Evolutionary conservation across 2,797 vertebrate species (phyloP).

Genomic region (Tadarida brasiliensis): DNA sequence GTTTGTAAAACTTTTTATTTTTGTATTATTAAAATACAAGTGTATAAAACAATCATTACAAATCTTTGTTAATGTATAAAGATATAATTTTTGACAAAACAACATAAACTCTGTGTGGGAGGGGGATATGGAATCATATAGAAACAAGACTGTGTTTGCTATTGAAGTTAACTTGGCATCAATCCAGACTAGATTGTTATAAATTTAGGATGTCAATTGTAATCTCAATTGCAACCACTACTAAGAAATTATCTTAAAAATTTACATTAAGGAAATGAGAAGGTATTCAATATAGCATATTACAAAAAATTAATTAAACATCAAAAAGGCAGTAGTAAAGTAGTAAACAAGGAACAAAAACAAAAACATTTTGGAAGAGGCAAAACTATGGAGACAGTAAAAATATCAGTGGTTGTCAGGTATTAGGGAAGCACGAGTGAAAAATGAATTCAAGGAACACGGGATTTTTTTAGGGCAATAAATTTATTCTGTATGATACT

Average conservation of each 20-base stretch:
- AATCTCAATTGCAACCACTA: not conserved
- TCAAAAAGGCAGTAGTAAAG: not conserved
- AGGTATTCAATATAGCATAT: not conserved
- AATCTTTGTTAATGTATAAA: not conserved
- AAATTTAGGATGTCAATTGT: not conserved
- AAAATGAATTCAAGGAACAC: too few species aligned
- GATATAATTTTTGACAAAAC: not conserved
- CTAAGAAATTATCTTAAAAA: not conserved
- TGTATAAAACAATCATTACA: not conserved
- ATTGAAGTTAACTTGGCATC: not conserved
- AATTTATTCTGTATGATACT: not conserved
- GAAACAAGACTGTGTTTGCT: not conserved
- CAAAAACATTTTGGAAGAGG: not conserved
- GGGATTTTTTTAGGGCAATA: too few species aligned
- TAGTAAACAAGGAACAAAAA: not conserved
- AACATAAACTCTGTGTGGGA: not conserved
- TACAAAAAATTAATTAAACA: not conserved
- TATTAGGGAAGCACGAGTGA: too few species aligned
- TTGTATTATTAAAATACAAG: not conserved
- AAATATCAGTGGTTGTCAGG: too few species aligned
- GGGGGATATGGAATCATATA: not conserved
- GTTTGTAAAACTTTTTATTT: not conserved
- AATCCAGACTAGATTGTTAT: not conserved
- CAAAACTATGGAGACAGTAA: too few species aligned
- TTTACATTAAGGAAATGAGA: not conserved